Percentiles rank a stretch among this genome's conserved stretches.
Evolutionary conservation across 2,797 vertebrate genomes (phyloP).

Genomic region (Hypotaenidia okinawae): DNA sequence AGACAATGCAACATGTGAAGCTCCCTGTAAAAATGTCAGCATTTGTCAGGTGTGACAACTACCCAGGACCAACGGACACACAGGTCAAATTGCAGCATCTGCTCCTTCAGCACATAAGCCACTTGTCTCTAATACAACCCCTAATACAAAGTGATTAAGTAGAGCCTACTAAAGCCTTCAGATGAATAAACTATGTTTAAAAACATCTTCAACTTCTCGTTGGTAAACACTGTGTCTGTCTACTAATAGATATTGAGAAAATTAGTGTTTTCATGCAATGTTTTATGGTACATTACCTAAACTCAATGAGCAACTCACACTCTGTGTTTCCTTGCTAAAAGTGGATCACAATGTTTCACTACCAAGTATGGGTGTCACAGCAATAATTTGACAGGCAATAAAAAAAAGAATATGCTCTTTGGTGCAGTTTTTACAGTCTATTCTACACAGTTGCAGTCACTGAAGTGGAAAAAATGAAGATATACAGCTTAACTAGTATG

Average conservation of each 20-base stretch:
- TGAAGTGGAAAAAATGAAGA: slow-evolving; percentile 81
- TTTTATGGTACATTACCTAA: slow-evolving; percentile 85
- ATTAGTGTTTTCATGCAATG: slow-evolving; percentile 82
- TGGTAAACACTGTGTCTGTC: slow-evolving; percentile 78
- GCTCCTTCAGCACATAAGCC: not conserved
- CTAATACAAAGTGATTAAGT: not conserved
- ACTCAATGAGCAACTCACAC: slow-evolving; percentile 76
- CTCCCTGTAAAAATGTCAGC: not conserved
- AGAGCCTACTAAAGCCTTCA: slow-evolving; percentile 49
- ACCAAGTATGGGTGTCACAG: slow-evolving; percentile 71
- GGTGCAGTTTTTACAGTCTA: slow-evolving; percentile 70
- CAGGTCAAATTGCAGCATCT: not conserved
- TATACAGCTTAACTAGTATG: slow-evolving; percentile 73
- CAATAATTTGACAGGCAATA: slow-evolving; percentile 80
- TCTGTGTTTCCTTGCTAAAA: slow-evolving; percentile 65
- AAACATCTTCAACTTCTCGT: slow-evolving; percentile 69
- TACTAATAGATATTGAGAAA: slow-evolving; percentile 81
- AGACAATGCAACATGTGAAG: not conserved
- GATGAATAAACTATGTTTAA: slow-evolving; percentile 76
- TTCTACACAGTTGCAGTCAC: slow-evolving; percentile 57
- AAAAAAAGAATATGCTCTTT: slow-evolving; percentile 74
- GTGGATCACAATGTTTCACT: slow-evolving; percentile 74
- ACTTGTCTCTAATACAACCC: not conserved
- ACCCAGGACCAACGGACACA: not conserved
- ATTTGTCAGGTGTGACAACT: not conserved